Evolutionary conservation across 2,113 vertebrate species (phyloP).

Genomic region (Paramormyrops kingsleyae): DNA sequence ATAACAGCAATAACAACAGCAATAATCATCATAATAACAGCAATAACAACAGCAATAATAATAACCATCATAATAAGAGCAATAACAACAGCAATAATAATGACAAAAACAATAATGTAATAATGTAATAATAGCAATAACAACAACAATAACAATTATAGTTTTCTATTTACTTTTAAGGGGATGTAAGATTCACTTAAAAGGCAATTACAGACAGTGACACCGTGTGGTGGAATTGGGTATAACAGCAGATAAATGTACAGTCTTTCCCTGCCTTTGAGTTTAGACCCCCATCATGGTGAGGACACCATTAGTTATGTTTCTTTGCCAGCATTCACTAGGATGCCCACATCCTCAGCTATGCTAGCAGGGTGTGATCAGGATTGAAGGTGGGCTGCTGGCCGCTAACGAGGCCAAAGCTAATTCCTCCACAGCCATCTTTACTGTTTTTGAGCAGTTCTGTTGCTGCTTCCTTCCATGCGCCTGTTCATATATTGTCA

Average conservation of each 20-base stretch:
- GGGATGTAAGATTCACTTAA: not conserved
- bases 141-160: not conserved
- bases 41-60: not conserved
- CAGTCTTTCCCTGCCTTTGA: not conserved
- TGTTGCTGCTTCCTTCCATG: not conserved
- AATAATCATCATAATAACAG: not conserved
- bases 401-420: not conserved
- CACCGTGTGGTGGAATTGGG: slow-evolving; percentile 37
- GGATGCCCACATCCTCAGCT: not conserved
- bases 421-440: not conserved
- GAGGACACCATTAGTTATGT: not conserved
- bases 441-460: not conserved
- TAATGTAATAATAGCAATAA: not conserved
- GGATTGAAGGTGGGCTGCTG: not conserved
- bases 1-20: not conserved
- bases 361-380: not conserved
- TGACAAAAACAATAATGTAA: not conserved
- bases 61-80: not conserved
- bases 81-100: not conserved
- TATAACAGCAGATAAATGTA: slow-evolving; percentile 20
- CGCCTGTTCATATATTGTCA: not conserved
- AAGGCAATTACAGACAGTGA: slow-evolving; percentile 25
- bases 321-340: not conserved
- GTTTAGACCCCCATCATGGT: not conserved
- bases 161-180: not conserved